These are phyloP conservation scores for Tachysurus vachellii DNA, from an alignment of 2,113 vertebrate genomes.

Conservation along the genomic window DNA sequence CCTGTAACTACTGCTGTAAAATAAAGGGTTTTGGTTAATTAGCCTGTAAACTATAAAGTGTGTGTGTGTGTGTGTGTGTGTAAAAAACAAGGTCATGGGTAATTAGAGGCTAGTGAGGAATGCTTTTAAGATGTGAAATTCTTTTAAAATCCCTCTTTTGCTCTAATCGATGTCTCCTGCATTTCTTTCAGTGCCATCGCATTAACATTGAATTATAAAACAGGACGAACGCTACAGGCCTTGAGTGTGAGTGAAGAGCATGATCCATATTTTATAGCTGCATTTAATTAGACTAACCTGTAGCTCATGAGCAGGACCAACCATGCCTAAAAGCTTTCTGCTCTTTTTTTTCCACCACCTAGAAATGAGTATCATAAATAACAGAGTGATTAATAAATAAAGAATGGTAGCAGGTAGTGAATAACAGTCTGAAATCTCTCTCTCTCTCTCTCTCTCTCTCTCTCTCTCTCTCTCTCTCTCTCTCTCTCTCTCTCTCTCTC, in stretches of 20 bases:
- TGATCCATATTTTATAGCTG: conserved; percentile 53
- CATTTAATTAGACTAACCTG: conserved; percentile 55
- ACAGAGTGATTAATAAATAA: conserved; percentile 38
- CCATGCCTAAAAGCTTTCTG: conserved; percentile 15
- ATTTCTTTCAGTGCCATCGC: conserved; percentile 34
- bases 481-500: not conserved
- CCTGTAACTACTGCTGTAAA: not conserved
- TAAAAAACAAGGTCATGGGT: not conserved
- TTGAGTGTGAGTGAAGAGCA: not conserved
- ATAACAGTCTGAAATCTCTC: not conserved
- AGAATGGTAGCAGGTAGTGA: conserved; percentile 2
- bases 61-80: not conserved
- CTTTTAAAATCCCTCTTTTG: conserved; percentile 10
- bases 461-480: not conserved
- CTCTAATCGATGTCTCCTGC: conserved; percentile 35
- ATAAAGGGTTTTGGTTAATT: not conserved
- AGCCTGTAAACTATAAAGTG: not conserved
- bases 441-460: not conserved
- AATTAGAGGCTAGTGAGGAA: not conserved
- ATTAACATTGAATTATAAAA: conserved; percentile 29
- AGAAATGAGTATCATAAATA: conserved; percentile 51
- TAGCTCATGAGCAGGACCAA: not conserved
- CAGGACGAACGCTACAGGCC: conserved; percentile 28
- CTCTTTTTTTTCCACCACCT: conserved; percentile 31
- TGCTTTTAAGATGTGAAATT: not conserved